Evolutionary conservation across 2,888 invertebrate genomes (phyloP), one percentile per base, ranked within the genome.

Genomic region (Trissolcus japonicus): DNA sequence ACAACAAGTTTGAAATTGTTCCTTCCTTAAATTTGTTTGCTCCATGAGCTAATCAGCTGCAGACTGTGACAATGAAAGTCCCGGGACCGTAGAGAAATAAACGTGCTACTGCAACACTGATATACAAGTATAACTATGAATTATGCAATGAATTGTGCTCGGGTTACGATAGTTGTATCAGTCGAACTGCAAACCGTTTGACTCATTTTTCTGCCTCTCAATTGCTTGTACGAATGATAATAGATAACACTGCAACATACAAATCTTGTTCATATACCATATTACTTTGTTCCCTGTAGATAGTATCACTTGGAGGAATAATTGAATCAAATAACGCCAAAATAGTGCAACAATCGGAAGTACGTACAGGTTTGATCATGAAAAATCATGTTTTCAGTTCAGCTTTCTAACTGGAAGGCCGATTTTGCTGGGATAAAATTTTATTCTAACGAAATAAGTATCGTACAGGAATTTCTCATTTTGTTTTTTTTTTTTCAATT

Each of bases 21-120:
- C 84, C 82, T 7, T 35, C 35, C 35, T 35, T 35, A 35, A 35
- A 35, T 35, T 35, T 82, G 85, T 84, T 87, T 88, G 87, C 87
- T 87, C 83, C 83, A 79, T 80, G 78, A 81, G 84, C 88, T 87
- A 87, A 88, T 87, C 88, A 87, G 84, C 83, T 81, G 82, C 84
- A 79, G 82, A 80, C 78, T 82, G 80, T 63, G 71, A 65, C 80
- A 79, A 83, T 84, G n/a, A 84, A 82, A 82, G 82, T 79, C 72
- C 48, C 61, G 60, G 59, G 78, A 71, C 76, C 73, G 78, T 73
- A 50, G 57, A 17, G 17, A 54, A 61, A 74, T 41, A 54, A 43
- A 43, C 43, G 43, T 54, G 29, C 50, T 62, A 60, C 29, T 40
- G 56, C 48, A 55, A 43, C 25, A 46, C 74, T 66, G 69, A 56